phyloP scores from a whole-genome alignment of 2,888 invertebrate species.

The Morpho achilles region DNA sequence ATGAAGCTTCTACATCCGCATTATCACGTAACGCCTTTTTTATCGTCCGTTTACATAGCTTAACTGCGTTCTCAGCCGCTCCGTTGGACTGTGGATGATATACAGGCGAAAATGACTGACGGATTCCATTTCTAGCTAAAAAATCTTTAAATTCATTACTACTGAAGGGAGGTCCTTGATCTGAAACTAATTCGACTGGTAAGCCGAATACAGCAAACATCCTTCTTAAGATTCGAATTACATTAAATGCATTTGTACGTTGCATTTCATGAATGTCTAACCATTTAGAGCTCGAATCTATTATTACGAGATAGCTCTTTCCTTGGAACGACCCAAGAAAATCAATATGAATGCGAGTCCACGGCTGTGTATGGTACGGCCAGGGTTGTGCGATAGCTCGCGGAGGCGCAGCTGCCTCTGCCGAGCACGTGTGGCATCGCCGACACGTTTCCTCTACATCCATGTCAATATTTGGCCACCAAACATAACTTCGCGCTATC shows the following conservation, averaged over 20 bases:
- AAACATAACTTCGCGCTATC: background rate
- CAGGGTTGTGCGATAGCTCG: too few relatives aligned
- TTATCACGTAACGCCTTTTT: conserved; percentile 19
- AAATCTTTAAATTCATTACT: conserved; percentile 24
- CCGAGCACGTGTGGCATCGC: too few relatives aligned
- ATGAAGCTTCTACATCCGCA: conserved; percentile 14
- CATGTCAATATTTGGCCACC: background rate
- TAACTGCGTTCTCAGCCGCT: conserved; percentile 17
- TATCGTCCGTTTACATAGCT: conserved; percentile 28
- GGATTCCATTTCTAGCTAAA: background rate
- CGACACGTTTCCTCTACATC: too few relatives aligned
- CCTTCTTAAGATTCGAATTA: conserved; percentile 22
- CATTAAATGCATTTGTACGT: conserved; percentile 12
- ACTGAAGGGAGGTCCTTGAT: conserved; percentile 32
- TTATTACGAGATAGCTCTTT: conserved; percentile 27
- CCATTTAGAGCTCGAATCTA: conserved; percentile 31
- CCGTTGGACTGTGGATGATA: conserved; percentile 29
- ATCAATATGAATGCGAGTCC: too few relatives aligned
- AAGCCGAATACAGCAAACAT: conserved; percentile 31
- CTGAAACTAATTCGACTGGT: conserved; percentile 29
- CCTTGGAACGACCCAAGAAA: background rate
- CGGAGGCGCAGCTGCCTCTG: too few relatives aligned
- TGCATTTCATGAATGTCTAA: conserved; percentile 27
- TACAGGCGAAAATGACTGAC: conserved; percentile 1
- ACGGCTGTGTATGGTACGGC: too few relatives aligned